Evolutionary conservation across 2,113 vertebrate species (phyloP).

Genomic region (Paraplagusia blochii): DNA sequence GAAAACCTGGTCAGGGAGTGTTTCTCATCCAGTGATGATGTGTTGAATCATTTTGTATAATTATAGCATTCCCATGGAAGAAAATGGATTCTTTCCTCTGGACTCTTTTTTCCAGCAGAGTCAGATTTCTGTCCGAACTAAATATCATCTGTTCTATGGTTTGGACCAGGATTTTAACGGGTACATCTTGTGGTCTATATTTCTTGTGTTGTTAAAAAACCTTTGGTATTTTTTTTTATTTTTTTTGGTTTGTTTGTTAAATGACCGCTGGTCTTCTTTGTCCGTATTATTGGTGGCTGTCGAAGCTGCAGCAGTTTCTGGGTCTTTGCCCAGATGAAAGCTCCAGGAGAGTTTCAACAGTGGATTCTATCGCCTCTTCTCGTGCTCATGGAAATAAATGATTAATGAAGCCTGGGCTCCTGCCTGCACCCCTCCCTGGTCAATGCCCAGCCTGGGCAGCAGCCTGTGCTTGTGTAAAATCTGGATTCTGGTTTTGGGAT

Average conservation of each 20-base stretch:
- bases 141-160: neutral
- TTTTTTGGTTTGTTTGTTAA: slow-evolving; percentile 9
- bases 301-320: slow-evolving; percentile 13
- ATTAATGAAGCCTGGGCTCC: slow-evolving; percentile 51
- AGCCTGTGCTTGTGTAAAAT: slow-evolving; percentile 9
- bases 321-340: slow-evolving; percentile 39
- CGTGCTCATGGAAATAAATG: slow-evolving; percentile 52
- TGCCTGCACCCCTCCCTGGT: slow-evolving; percentile 45
- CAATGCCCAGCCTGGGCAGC: slow-evolving; percentile 28
- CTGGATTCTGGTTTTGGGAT: too few species aligned
- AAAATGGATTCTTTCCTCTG: slow-evolving; percentile 9
- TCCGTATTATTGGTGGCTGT: slow-evolving; percentile 22
- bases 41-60: slow-evolving; percentile 31
- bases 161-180: neutral
- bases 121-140: slow-evolving; percentile 10
- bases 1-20: neutral
- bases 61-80: slow-evolving; percentile 13
- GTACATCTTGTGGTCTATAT: neutral
- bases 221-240: neutral
- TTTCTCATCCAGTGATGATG: neutral
- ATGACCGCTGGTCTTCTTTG: slow-evolving; percentile 1
- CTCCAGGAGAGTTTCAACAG: slow-evolving; percentile 45
- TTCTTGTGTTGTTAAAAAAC: neutral
- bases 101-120: neutral
- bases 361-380: slow-evolving; percentile 51